A percentile compares a stretch with the other conserved stretches of the same genome.
phyloP scores from a whole-genome alignment of 2,888 invertebrate species.

The Epirrhoe tristata region DNA sequence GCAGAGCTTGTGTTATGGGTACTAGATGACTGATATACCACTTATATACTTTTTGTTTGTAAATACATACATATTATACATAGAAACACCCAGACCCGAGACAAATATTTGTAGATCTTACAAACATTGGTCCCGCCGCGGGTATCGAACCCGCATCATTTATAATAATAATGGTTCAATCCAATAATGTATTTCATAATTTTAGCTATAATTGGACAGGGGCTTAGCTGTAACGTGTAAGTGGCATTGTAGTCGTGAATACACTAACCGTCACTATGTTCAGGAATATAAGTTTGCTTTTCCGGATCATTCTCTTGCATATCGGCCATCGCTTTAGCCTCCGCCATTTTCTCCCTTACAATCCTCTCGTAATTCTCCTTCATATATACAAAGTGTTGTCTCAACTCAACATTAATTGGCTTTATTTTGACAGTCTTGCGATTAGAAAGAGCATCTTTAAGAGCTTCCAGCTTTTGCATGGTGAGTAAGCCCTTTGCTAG shows the following conservation, averaged over 20 bases:
- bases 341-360: conserved; percentile 57
- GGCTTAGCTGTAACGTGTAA: neutral
- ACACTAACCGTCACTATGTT: neutral
- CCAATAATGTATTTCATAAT: too few relatives aligned
- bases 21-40: too few relatives aligned
- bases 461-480: conserved; percentile 78
- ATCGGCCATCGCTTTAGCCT: conserved; percentile 13
- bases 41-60: too few relatives aligned
- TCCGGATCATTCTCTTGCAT: conserved; percentile 35
- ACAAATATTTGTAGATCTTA: too few relatives aligned
- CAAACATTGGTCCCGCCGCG: too few relatives aligned
- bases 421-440: conserved; percentile 82
- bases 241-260: neutral
- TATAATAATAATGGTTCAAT: too few relatives aligned
- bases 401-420: conserved; percentile 77
- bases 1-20: too few relatives aligned
- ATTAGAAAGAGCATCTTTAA: conserved; percentile 80
- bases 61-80: too few relatives aligned
- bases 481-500: conserved; percentile 59
- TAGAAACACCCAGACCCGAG: too few relatives aligned
- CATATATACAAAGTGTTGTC: conserved; percentile 69
- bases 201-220: neutral
- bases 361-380: conserved; percentile 68
- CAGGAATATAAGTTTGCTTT: neutral
- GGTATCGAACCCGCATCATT: too few relatives aligned